A percentile compares a stretch with the other conserved stretches of the same genome.
phyloP scores from a whole-genome alignment of 2,113 vertebrate genomes.

The Callorhinus ursinus region DNA sequence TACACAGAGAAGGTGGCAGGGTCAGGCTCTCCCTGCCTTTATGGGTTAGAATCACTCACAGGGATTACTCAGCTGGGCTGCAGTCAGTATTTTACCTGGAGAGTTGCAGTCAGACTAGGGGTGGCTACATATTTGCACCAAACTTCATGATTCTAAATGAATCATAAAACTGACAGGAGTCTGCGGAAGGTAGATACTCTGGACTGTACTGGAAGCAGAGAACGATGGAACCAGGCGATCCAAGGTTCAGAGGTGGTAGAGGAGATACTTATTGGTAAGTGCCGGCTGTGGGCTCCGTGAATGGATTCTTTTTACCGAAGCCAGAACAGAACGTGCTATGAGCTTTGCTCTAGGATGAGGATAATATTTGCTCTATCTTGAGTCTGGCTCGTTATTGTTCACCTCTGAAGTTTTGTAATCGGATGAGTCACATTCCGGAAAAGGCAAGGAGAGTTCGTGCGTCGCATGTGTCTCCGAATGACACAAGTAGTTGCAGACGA shows the following conservation, averaged over 20 bases:
- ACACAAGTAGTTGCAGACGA: background rate
- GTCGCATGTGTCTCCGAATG: background rate
- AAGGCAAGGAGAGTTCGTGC: background rate
- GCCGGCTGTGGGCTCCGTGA: background rate
- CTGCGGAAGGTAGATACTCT: background rate
- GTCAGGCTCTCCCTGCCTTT: background rate
- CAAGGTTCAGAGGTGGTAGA: background rate
- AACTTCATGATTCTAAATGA: background rate
- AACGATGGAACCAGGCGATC: background rate
- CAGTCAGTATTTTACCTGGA: slow-evolving; percentile 72
- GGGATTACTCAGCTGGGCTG: slow-evolving; percentile 66
- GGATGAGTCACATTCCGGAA: background rate
- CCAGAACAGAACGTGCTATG: background rate
- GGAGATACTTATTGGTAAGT: background rate
- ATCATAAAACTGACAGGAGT: background rate
- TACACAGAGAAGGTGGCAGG: background rate
- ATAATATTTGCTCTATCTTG: background rate
- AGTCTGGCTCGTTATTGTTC: background rate
- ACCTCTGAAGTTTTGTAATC: background rate
- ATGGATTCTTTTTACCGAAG: background rate
- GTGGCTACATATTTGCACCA: slow-evolving; percentile 67
- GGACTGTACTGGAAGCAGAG: background rate
- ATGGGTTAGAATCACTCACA: slow-evolving; percentile 68
- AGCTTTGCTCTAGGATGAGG: background rate
- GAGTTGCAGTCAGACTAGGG: slow-evolving; percentile 66